Evolutionary conservation across 2,888 invertebrate genomes (phyloP).

Genomic region (Mimumesa dahlbomi): DNA sequence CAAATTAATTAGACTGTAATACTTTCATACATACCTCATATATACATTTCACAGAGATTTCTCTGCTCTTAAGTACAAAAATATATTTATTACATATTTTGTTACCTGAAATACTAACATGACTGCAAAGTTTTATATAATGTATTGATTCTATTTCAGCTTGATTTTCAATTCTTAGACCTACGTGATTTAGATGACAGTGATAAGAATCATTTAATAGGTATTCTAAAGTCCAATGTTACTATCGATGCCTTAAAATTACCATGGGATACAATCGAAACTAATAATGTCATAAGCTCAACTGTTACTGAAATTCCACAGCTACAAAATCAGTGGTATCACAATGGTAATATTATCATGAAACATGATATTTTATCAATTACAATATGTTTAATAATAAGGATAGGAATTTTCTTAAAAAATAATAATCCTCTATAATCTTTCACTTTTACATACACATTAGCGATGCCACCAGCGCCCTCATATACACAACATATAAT

Average conservation of each 20-base stretch:
- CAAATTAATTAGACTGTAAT: slow-evolving; percentile 2
- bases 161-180: slow-evolving; percentile 73
- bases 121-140: too few relatives aligned
- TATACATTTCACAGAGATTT: not conserved
- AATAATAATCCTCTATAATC: slow-evolving; percentile 27
- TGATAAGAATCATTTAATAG: slow-evolving; percentile 65
- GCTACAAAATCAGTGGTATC: slow-evolving; percentile 69
- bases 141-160: slow-evolving; percentile 67
- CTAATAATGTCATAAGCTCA: slow-evolving; percentile 55
- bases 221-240: slow-evolving; percentile 67
- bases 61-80: not conserved
- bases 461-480: slow-evolving; percentile 54
- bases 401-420: slow-evolving; percentile 35
- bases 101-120: too few relatives aligned
- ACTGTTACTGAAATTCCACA: slow-evolving; percentile 57
- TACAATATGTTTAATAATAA: slow-evolving; percentile 5
- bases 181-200: slow-evolving; percentile 69
- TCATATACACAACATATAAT: slow-evolving; percentile 63
- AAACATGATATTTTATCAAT: not conserved
- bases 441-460: slow-evolving; percentile 45
- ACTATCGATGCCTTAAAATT: slow-evolving; percentile 66
- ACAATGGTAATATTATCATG: slow-evolving; percentile 64
- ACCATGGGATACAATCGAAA: slow-evolving; percentile 73
- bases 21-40: not conserved
- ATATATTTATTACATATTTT: not conserved